Base-by-base conservation (phyloP, 53 echinoderm and acorn worm species). In the Actinopyga echinites region DNA sequence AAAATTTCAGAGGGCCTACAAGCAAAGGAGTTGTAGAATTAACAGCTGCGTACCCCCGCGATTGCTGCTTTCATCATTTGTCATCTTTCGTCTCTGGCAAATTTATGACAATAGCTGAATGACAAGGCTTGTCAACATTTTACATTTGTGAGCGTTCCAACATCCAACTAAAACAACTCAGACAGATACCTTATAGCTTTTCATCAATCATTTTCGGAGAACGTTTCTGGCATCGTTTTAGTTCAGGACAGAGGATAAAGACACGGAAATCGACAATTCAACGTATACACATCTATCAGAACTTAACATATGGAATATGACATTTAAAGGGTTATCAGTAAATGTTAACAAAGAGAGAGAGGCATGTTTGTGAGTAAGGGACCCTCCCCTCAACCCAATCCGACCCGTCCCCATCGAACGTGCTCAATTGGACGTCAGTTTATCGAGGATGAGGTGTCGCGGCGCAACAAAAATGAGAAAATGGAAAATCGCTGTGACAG, bases 391-490 rank as follows among this genome's bases (percentile, higher is more conserved):
- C 34, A 69, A 42, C 69, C 69, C 40, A 69, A 7, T 32, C 69
- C 69, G 69, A 42, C 69, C 69, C 69, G 43, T 38, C 69, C 8
- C 69, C 40, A 43, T 38, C 43, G 69, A 69, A 69, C 69, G 69
- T 69, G 69, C 69, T 43, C 69, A 69, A 69, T 69, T 69, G 69
- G 69, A 24, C 40, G 69, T 69, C 69, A 23, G 40, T 38, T 69
- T 69, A 69, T 69, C 69, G 19, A 38, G 43, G 8, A 42, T 25
- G 22, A 26, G 69, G 69, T 69, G 69, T 38, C 43, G 69, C 43
- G 42, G 43, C 38, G 40, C 69, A 44, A 44, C 44, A 44, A 69
- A 68, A 43, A 69, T 23, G 69, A 69, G 1, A 23, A 38, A 69
- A 69, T 44, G 44, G 44, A 44, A 44, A 44, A 44, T 44, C 44